phyloP scores from a whole-genome alignment of 2,113 vertebrate genomes.

The Pionites leucogaster region DNA sequence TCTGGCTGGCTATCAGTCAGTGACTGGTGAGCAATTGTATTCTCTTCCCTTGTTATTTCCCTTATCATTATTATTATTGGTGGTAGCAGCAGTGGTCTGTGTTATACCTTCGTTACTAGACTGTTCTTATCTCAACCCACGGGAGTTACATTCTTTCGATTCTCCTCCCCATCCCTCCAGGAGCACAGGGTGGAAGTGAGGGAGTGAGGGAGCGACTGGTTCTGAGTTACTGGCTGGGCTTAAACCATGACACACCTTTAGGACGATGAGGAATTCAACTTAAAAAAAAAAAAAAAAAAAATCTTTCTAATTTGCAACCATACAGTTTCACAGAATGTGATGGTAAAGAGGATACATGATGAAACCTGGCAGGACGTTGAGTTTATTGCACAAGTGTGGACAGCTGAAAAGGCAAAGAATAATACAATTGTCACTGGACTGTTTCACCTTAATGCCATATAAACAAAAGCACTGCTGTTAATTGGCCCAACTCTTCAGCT shows the following conservation, averaged over 20 bases:
- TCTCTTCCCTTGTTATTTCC: too few species aligned
- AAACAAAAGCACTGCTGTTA: constrained; percentile 65
- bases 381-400: constrained; percentile 60
- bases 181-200: too few species aligned
- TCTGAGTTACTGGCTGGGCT: too few species aligned
- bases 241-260: background rate
- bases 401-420: constrained; percentile 73
- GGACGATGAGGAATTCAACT: constrained; percentile 9
- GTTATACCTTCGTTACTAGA: too few species aligned
- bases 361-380: constrained; percentile 65
- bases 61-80: too few species aligned
- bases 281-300: background rate
- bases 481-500: constrained; percentile 30
- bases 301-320: constrained; percentile 42
- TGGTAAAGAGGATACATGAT: constrained; percentile 60
- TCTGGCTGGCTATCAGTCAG: too few species aligned
- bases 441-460: constrained; percentile 32
- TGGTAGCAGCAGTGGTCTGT: too few species aligned
- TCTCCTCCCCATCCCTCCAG: too few species aligned
- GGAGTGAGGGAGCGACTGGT: too few species aligned
- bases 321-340: constrained; percentile 27
- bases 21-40: too few species aligned
- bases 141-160: too few species aligned
- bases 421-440: constrained; percentile 65
- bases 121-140: too few species aligned